Conservation (phyloP, 2,797 vertebrate genomes). For the Silurus aristotelis region DNA sequence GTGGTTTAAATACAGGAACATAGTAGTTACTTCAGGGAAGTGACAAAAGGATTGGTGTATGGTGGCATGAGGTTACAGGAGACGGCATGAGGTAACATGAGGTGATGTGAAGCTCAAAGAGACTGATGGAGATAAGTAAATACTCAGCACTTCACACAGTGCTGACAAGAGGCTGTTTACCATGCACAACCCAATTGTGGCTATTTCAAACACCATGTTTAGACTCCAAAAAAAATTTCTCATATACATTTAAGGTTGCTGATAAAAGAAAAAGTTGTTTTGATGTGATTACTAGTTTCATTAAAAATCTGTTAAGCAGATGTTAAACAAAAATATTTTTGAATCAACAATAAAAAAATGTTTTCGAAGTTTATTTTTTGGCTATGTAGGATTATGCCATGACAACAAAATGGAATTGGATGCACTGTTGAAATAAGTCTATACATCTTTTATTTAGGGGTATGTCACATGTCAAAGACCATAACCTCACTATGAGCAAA, state of each 20-base stretch:
- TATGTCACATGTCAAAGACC: too few species aligned
- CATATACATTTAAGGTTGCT: background rate
- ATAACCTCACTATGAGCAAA: too few species aligned
- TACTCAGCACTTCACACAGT: background rate
- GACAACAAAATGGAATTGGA: too few species aligned
- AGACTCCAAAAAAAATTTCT: background rate
- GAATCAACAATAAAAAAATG: too few species aligned
- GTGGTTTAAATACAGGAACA: slow-evolving; percentile 27
- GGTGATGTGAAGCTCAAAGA: background rate
- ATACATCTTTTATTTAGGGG: too few species aligned
- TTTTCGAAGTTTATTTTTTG: too few species aligned
- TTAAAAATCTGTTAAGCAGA: background rate
- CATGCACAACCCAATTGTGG: background rate
- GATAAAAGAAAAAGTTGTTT: background rate
- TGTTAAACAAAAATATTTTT: too few species aligned
- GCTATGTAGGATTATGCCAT: too few species aligned
- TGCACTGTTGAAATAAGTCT: too few species aligned
- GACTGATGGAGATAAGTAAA: slow-evolving; percentile 23
- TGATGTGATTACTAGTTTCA: background rate
- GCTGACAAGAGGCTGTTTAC: slow-evolving; percentile 4
- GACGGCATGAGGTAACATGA: background rate
- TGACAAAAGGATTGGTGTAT: background rate
- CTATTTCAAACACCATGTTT: background rate
- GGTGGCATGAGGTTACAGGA: background rate
- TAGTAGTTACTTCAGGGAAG: background rate